Evolutionary conservation across 1,140 invertebrate species (phyloP).

Genomic region (Dreissena rostriformis): DNA sequence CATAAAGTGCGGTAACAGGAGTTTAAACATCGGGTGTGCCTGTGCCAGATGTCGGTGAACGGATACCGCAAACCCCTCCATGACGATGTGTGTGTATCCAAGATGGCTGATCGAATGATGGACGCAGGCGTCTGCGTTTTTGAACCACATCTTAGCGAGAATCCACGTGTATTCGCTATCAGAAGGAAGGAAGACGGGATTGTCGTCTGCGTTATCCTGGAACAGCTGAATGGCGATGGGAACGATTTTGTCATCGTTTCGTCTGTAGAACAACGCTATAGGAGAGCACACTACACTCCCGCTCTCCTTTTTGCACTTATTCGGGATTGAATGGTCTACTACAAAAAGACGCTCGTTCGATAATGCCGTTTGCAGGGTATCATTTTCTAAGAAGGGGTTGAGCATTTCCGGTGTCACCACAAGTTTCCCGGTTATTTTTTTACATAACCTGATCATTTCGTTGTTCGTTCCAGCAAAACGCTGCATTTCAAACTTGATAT

Average conservation of each 20-base stretch:
- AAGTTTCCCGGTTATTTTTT: conserved; percentile 76
- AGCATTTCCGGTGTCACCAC: conserved; percentile 33
- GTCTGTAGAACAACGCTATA: conserved; percentile 78
- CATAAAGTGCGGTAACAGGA: conserved; percentile 81
- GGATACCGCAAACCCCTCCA: conserved; percentile 80
- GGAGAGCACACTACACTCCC: conserved; percentile 58
- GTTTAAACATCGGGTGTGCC: conserved; percentile 81
- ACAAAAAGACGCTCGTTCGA: conserved; percentile 37
- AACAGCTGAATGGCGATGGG: conserved; percentile 80
- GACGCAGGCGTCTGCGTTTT: conserved; percentile 80
- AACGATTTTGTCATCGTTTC: conserved; percentile 72
- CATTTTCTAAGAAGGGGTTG: conserved; percentile 32
- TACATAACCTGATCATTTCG: conserved; percentile 75
- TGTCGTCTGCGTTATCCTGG: conserved; percentile 74
- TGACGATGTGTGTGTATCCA: conserved; percentile 80
- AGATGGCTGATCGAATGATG: conserved; percentile 81
- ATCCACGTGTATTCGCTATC: conserved; percentile 81
- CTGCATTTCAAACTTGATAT: background rate
- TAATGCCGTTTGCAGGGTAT: conserved; percentile 21
- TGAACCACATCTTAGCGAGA: conserved; percentile 83
- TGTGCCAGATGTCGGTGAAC: conserved; percentile 80
- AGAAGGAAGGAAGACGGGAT: conserved; percentile 81
- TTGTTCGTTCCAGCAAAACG: background rate
- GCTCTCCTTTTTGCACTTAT: background rate
- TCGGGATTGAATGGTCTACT: conserved; percentile 36